phyloP scores from a whole-genome alignment of 53 echinoderm and acorn worm species.

The Echinometra lucunter region DNA sequence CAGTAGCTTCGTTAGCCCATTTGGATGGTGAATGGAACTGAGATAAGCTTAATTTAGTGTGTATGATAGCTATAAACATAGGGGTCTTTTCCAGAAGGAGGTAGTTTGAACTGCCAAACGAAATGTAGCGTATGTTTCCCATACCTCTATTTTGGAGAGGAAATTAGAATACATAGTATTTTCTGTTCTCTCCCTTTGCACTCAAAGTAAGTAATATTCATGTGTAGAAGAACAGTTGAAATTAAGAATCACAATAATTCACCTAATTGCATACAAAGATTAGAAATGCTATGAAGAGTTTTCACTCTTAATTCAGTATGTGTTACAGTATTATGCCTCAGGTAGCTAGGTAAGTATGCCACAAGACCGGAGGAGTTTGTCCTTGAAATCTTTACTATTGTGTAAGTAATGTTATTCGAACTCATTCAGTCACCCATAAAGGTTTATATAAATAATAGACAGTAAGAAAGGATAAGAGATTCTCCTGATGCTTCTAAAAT shows the following conservation, averaged over 20 bases:
- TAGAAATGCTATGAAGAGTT: neutral
- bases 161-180: neutral
- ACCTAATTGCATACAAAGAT: neutral
- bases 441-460: neutral
- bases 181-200: neutral
- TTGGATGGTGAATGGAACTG: neutral
- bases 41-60: slow-evolving; percentile 1
- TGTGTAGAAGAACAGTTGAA: neutral
- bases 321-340: neutral
- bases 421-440: neutral
- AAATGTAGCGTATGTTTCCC: neutral
- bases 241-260: too few species aligned
- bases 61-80: neutral
- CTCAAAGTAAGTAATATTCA: neutral
- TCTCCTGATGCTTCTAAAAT: neutral
- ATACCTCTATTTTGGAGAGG: neutral
- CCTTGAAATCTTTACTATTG: neutral
- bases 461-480: slow-evolving; percentile 47
- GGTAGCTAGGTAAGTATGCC: neutral
- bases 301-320: neutral
- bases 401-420: slow-evolving; percentile 9
- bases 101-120: neutral
- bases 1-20: neutral
- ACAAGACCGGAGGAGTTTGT: neutral
- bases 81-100: neutral